Evolutionary conservation across 2,888 invertebrate species (phyloP).

Genomic region (Tipula unca): DNA sequence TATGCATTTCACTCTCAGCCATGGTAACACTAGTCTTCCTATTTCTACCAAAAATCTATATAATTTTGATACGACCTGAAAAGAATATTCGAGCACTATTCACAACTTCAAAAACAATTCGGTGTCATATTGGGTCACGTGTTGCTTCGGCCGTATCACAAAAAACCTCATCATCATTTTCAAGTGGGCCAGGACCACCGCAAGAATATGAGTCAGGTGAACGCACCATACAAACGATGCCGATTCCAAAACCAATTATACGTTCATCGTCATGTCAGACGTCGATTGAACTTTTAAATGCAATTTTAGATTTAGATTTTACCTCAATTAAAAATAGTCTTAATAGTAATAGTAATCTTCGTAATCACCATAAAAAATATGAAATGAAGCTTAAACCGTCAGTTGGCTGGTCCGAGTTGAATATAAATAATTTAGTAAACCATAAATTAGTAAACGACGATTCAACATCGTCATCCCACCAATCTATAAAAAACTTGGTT

Average conservation of each 20-base stretch:
- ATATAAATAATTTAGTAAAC: neutral
- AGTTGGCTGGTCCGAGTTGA: conserved; percentile 14
- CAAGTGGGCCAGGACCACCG: conserved; percentile 19
- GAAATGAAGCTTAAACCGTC: neutral
- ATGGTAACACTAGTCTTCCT: conserved; percentile 62
- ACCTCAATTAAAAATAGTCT: conserved; percentile 16
- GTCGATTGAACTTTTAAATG: conserved; percentile 19
- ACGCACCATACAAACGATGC: neutral
- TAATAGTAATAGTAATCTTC: neutral
- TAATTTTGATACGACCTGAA: conserved; percentile 64
- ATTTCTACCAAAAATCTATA: conserved; percentile 69
- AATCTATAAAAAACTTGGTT: neutral
- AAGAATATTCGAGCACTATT: conserved; percentile 67
- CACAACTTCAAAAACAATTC: conserved; percentile 62
- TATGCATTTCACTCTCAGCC: conserved; percentile 65
- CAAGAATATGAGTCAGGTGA: neutral
- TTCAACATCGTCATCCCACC: neutral
- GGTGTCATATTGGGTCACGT: conserved; percentile 57
- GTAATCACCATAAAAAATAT: neutral
- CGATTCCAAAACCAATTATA: neutral
- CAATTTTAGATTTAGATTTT: conserved; percentile 16
- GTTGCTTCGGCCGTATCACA: conserved; percentile 37
- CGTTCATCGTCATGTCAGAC: conserved; percentile 21
- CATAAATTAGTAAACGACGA: neutral
- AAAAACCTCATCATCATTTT: conserved; percentile 32